Evolutionary conservation across 1,140 invertebrate genomes (phyloP).

Genomic region (Bursaphelenchus mucronatus): DNA sequence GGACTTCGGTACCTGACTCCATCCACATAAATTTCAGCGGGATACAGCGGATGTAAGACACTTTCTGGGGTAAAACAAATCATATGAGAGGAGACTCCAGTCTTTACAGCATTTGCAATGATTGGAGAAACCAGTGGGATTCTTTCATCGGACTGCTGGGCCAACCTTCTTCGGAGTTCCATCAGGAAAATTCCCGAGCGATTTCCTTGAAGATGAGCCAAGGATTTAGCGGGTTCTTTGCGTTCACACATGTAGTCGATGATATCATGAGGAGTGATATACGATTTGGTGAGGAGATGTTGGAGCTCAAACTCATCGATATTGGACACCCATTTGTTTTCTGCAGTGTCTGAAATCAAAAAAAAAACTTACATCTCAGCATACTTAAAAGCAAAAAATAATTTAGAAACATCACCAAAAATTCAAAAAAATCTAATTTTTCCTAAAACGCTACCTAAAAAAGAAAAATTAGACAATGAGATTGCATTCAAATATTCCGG

Average conservation of each 20-base stretch:
- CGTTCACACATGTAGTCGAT: slow-evolving; percentile 50
- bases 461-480: too few species aligned
- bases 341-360: slow-evolving; percentile 35
- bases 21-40: slow-evolving; percentile 41
- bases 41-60: slow-evolving; percentile 58
- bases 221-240: slow-evolving; percentile 30
- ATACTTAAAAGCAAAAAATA: slow-evolving; percentile 9
- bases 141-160: slow-evolving; percentile 25
- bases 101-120: slow-evolving; percentile 30
- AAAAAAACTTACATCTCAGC: slow-evolving; percentile 12
- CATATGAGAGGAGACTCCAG: slow-evolving; percentile 47
- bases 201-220: slow-evolving; percentile 52
- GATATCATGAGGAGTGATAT: slow-evolving; percentile 44
- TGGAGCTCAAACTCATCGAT: slow-evolving; percentile 55
- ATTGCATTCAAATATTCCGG: too few species aligned
- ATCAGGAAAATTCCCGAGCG: slow-evolving; percentile 55
- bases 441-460: slow-evolving; percentile 11
- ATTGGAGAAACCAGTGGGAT: slow-evolving; percentile 52
- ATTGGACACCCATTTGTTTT: slow-evolving; percentile 40
- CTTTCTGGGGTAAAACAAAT: slow-evolving; percentile 60
- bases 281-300: slow-evolving; percentile 53
- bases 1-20: slow-evolving; percentile 36
- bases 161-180: slow-evolving; percentile 55
- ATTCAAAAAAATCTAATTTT: neutral
- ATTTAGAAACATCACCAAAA: slow-evolving; percentile 6